Base-by-base conservation (phyloP, 2,888 invertebrate species). In the Cataglyphis livida region DNA sequence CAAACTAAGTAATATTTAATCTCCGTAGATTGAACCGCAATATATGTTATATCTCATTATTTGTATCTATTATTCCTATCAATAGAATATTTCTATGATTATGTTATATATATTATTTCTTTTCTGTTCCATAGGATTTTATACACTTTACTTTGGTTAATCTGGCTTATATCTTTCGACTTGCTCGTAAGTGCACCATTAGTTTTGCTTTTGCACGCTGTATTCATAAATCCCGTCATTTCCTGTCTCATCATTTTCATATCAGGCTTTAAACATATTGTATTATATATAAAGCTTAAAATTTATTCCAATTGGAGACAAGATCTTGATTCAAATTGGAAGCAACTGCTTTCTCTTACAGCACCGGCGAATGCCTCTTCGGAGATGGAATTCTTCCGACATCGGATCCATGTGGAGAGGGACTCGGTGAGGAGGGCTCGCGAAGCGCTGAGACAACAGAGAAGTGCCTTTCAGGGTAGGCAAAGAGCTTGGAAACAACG, bases 401-500 rank as follows among this genome's bases (percentile, higher is more conserved):
- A 98, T 92, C 96, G 98, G 74, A 97, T 98, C 70, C 96, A 98
- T 88, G 95, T 98, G 59, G 98, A 98, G 92, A 95, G 98, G 7
- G 98, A 98, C 91, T 97, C 97, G 28, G 97, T 98, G 93, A 96
- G 97, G n/a, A 95, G 97, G 2, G 98, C 98, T n/a, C 96, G 97
- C 88, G 97, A 97, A 84, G 97, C 96, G 71, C 93, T 98, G 84
- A 95, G 96, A 59, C 96, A 96, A 1, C 96, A 98, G 83, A 96
- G 96, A 81, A 96, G 96, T 61, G 96, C 96, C 66, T 96, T 98
- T 75, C 95, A 96, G 35, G 96, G 97, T 89, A 95, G 95, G 75
- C 97, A 96, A 95, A 96, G 95, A 82, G 96, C 95, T 85, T 94
- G 94, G 89, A 95, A 95, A 86, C 95, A 95, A 85, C 94, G 95